A percentile compares a stretch with the other conserved stretches of the same genome.
These are phyloP conservation scores for Drosophila pseudotakahashii DNA, from an alignment of 2,888 invertebrate species.

Conservation along the genomic window DNA sequence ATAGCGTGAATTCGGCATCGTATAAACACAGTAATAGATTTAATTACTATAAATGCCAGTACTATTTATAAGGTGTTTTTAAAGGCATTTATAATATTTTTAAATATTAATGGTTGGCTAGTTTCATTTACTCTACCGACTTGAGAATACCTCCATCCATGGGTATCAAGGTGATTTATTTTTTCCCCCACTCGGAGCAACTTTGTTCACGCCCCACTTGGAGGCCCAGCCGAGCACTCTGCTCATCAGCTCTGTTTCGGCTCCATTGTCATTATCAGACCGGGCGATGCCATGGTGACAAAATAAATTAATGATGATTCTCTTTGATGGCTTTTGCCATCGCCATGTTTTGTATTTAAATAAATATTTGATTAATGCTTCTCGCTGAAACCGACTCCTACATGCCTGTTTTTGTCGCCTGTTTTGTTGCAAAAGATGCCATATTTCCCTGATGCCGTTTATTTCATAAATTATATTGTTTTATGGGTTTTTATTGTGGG, in stretches of 20 bases:
- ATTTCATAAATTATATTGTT: constrained; percentile 61
- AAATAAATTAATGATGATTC: constrained; percentile 70
- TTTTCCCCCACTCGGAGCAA: constrained; percentile 27
- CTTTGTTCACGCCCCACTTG: constrained; percentile 59
- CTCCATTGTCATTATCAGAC: constrained; percentile 60
- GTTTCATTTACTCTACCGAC: no score
- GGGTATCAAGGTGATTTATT: constrained; percentile 53
- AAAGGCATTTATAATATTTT: no score
- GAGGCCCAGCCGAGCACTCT: neutral
- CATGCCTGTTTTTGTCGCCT: constrained; percentile 26
- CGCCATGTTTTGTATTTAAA: constrained; percentile 62
- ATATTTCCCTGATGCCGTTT: constrained; percentile 42
- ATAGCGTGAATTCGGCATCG: no score
- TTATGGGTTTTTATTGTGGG: constrained; percentile 66
- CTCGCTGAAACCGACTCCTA: constrained; percentile 14
- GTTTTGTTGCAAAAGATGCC: constrained; percentile 49
- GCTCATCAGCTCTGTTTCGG: constrained; percentile 10
- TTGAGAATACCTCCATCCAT: neutral
- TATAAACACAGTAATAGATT: no score
- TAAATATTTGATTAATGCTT: constrained; percentile 77
- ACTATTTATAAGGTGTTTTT: no score
- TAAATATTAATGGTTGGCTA: no score
- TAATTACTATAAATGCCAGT: no score
- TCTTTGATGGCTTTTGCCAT: constrained; percentile 47
- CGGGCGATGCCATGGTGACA: constrained; percentile 57